Percentiles rank a stretch among this genome's conserved stretches.
phyloP scores from a whole-genome alignment of 2,113 vertebrate species.

The Dendropsophus ebraccatus region DNA sequence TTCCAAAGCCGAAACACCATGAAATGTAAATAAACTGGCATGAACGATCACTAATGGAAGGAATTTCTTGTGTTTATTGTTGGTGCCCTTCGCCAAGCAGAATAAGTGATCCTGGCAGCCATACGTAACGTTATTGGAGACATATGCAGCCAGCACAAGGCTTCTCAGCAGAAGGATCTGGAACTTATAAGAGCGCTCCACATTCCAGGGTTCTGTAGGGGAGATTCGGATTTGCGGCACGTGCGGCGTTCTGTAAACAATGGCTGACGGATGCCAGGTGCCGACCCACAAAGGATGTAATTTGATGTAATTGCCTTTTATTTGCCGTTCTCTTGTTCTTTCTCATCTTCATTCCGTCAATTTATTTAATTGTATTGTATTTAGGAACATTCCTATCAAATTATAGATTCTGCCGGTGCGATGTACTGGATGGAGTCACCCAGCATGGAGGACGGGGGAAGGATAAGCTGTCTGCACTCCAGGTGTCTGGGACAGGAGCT shows the following conservation, averaged over 20 bases:
- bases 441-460: not conserved
- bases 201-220: not conserved
- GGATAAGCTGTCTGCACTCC: not conserved
- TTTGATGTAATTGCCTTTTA: slow-evolving; percentile 11
- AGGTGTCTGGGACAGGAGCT: not conserved
- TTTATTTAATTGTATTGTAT: slow-evolving; percentile 35
- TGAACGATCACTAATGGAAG: not conserved
- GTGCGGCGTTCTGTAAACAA: not conserved
- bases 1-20: not conserved
- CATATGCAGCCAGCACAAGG: slow-evolving; percentile 10
- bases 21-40: slow-evolving; percentile 6
- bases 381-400: slow-evolving; percentile 27
- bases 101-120: not conserved
- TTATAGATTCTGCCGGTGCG: not conserved
- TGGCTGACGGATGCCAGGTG: slow-evolving; percentile 8
- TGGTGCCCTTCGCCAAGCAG: not conserved
- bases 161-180: not conserved
- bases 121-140: not conserved
- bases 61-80: not conserved
- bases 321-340: not conserved
- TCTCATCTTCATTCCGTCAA: not conserved
- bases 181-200: slow-evolving; percentile 11
- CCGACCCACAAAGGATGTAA: not conserved
- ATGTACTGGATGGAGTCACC: not conserved
- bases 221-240: not conserved